These are phyloP conservation scores for Salpingus planirostris DNA, from an alignment of 2,888 invertebrate genomes.

Conservation along the genomic window DNA sequence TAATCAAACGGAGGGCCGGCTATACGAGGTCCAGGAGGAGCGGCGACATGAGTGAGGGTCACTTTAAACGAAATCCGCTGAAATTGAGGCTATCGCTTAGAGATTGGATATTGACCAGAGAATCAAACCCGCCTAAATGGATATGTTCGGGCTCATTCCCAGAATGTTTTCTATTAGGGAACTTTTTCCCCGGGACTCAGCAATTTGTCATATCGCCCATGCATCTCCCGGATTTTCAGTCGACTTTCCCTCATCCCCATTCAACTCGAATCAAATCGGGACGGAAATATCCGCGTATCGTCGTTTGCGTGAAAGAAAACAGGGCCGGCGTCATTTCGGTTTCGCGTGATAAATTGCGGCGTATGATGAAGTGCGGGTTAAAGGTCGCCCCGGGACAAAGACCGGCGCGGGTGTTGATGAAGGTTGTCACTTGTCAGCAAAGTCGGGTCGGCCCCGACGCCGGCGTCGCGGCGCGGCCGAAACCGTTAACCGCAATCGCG, in stretches of 20 bases:
- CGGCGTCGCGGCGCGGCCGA: constrained; percentile 12
- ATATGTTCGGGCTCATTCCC: constrained; percentile 23
- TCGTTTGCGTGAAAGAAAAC: constrained; percentile 16
- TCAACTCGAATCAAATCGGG: not conserved
- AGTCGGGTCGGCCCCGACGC: constrained; percentile 15
- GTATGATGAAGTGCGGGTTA: constrained; percentile 27
- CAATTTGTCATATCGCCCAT: constrained; percentile 9
- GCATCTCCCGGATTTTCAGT: no score
- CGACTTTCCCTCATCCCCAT: not conserved
- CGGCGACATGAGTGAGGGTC: constrained; percentile 28
- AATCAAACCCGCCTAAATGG: constrained; percentile 32
- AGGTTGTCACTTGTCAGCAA: constrained; percentile 30
- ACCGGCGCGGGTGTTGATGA: constrained; percentile 25
- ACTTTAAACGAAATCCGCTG: constrained; percentile 34
- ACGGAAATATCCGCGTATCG: not conserved
- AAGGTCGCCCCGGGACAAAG: constrained; percentile 25
- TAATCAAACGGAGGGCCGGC: constrained; percentile 19
- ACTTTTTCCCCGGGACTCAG: constrained; percentile 6
- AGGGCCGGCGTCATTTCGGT: constrained; percentile 18
- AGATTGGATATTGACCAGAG: constrained; percentile 35
- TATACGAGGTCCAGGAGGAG: constrained; percentile 15
- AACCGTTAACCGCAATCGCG: constrained; percentile 16
- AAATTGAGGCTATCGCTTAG: constrained; percentile 34
- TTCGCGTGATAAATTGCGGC: constrained; percentile 23
- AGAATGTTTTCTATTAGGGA: constrained; percentile 23